Evolutionary conservation across 92 coral and sea anemone genomes (phyloP).

Genomic region (Siderastrea siderea): DNA sequence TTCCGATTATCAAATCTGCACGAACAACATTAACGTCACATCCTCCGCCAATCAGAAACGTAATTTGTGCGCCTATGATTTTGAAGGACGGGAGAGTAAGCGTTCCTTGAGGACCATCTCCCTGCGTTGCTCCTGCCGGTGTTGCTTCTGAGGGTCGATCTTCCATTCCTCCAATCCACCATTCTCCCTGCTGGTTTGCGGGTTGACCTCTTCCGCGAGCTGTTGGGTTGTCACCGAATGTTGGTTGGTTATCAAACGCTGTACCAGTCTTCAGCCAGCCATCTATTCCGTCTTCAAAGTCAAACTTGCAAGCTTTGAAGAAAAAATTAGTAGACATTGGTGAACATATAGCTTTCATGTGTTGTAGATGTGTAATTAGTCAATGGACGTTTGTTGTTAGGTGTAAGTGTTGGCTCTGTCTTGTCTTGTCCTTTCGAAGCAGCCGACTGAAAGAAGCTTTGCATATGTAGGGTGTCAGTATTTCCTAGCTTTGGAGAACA

Average conservation of each 20-base stretch:
- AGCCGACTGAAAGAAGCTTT: too few relatives aligned
- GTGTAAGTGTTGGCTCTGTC: too few relatives aligned
- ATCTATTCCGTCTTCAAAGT: constrained; percentile 60
- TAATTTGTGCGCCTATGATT: constrained; percentile 33
- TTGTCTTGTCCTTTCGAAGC: too few relatives aligned
- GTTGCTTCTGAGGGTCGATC: constrained; percentile 50
- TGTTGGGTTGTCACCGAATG: too few relatives aligned
- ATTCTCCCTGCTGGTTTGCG: constrained; percentile 66
- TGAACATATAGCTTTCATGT: too few relatives aligned
- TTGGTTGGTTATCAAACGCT: too few relatives aligned
- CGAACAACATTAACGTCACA: constrained; percentile 46
- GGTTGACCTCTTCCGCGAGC: too few relatives aligned
- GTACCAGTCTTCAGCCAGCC: constrained; percentile 51
- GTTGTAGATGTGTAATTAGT: too few relatives aligned
- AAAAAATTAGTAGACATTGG: not conserved
- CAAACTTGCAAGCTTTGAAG: constrained; percentile 22
- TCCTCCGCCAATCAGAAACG: constrained; percentile 74
- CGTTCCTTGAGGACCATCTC: constrained; percentile 69
- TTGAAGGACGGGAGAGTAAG: constrained; percentile 69
- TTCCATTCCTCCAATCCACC: constrained; percentile 77
- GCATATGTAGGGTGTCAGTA: too few relatives aligned
- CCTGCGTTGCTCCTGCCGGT: constrained; percentile 47
- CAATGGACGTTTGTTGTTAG: too few relatives aligned
- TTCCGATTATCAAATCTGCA: constrained; percentile 57
- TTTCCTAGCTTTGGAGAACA: too few relatives aligned